Evolutionary conservation across 2,888 invertebrate species (phyloP).

Genomic region (Xylota sylvarum): DNA sequence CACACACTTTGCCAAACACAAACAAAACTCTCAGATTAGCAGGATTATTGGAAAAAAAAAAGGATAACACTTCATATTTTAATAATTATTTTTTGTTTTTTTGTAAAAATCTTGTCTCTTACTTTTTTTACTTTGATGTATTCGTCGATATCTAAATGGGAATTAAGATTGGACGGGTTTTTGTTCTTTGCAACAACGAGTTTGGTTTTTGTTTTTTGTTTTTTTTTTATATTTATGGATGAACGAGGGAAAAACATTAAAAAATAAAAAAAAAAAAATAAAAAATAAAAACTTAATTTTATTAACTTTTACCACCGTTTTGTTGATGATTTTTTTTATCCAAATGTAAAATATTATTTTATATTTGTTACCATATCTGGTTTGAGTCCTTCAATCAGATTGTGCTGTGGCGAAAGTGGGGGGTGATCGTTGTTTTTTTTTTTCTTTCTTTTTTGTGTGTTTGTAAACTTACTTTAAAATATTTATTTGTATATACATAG

Average conservation of each 20-base stretch:
- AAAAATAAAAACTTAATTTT: conserved; percentile 21
- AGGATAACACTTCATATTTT: conserved; percentile 19
- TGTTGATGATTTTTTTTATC: conserved; percentile 27
- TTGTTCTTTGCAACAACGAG: conserved; percentile 49
- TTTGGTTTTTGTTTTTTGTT: too few relatives aligned
- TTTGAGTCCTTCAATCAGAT: conserved; percentile 56
- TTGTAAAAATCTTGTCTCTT: conserved; percentile 34
- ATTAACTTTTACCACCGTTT: conserved; percentile 17
- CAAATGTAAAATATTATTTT: neutral
- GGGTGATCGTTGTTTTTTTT: conserved; percentile 29
- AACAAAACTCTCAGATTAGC: conserved; percentile 22
- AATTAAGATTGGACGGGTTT: conserved; percentile 39
- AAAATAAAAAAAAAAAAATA: conserved; percentile 21
- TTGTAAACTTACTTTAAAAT: neutral
- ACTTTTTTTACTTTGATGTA: conserved; percentile 62
- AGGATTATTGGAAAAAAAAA: conserved; percentile 5
- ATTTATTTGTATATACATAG: neutral
- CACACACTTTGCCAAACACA: conserved; percentile 6
- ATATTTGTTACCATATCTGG: conserved; percentile 19
- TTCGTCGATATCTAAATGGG: conserved; percentile 63
- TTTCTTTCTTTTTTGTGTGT: neutral
- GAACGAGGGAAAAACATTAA: conserved; percentile 5
- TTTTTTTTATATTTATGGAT: conserved; percentile 40
- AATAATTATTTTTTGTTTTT: neutral
- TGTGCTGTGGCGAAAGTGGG: conserved; percentile 67